Percentiles rank a stretch among this genome's conserved stretches.
phyloP scores from a whole-genome alignment of 1,140 invertebrate species.

The Aphaenogaster ashmeadi region DNA sequence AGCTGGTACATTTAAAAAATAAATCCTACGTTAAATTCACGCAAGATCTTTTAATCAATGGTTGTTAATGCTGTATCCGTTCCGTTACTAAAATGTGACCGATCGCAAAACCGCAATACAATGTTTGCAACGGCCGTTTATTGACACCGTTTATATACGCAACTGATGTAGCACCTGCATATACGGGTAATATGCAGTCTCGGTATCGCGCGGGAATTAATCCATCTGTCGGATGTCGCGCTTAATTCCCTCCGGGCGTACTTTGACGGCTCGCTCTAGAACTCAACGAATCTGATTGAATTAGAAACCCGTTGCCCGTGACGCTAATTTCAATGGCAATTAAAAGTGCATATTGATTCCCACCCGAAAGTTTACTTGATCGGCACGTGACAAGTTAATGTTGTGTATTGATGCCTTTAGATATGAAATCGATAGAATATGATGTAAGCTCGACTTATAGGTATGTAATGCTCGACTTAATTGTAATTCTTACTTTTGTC shows the following conservation, averaged over 20 bases:
- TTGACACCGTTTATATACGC: slow-evolving; percentile 45
- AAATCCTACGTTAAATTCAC: neutral
- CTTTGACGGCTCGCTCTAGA: slow-evolving; percentile 40
- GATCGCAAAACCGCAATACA: slow-evolving; percentile 20
- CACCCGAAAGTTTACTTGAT: neutral
- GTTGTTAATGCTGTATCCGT: neutral
- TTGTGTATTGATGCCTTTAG: neutral
- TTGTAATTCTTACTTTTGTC: neutral
- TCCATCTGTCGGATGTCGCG: slow-evolving; percentile 57
- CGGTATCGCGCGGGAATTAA: slow-evolving; percentile 43
- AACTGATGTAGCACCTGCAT: slow-evolving; percentile 27
- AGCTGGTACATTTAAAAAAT: neutral
- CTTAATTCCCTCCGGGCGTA: slow-evolving; percentile 48
- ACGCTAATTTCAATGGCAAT: slow-evolving; percentile 13
- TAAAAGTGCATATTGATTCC: slow-evolving; percentile 19
- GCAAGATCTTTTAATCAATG: slow-evolving; percentile 10
- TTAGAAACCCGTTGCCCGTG: slow-evolving; percentile 10
- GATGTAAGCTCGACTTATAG: neutral
- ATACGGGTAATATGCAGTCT: slow-evolving; percentile 18
- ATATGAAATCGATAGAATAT: neutral
- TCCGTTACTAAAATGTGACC: neutral
- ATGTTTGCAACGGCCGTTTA: slow-evolving; percentile 37
- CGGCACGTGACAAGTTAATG: neutral
- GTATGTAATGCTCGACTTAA: neutral
- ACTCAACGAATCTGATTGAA: slow-evolving; percentile 30